phyloP scores from a whole-genome alignment of 2,888 invertebrate species.

The Lycophotia porphyrea region DNA sequence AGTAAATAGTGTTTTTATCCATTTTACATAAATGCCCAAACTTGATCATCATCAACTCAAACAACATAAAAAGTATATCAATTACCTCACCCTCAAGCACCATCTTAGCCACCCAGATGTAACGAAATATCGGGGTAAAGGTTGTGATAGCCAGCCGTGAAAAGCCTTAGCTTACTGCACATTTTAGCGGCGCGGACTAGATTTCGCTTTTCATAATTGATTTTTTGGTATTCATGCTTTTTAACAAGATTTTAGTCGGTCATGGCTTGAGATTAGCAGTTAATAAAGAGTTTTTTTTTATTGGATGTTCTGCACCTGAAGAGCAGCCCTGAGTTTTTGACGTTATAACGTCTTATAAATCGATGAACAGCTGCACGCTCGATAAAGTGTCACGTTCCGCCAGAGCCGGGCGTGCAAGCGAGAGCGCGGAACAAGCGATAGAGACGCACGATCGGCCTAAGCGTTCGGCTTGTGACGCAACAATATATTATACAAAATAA shows the following conservation, averaged over 20 bases:
- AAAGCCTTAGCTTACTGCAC: conserved; percentile 49
- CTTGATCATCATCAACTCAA: not conserved
- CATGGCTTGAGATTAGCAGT: conserved; percentile 34
- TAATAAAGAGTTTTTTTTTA: not conserved
- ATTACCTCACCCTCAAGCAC: conserved; percentile 40
- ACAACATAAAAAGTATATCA: not conserved
- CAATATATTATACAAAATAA: no score
- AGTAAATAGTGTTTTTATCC: not conserved
- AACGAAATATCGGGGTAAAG: conserved; percentile 70
- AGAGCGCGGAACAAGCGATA: no score
- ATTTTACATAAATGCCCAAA: not conserved
- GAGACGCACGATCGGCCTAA: no score
- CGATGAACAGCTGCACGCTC: no score
- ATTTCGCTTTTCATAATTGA: conserved; percentile 62
- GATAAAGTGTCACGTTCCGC: no score
- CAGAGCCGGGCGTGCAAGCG: no score
- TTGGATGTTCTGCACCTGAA: conserved; percentile 3
- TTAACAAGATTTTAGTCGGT: conserved; percentile 51
- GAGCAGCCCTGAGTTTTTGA: not conserved
- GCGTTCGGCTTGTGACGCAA: no score
- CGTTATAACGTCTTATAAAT: no score
- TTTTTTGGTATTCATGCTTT: conserved; percentile 56
- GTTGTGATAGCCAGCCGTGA: conserved; percentile 68
- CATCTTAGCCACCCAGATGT: conserved; percentile 65
- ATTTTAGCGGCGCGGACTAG: conserved; percentile 57